phyloP scores from a whole-genome alignment of 1,140 invertebrate species.

The Drosophila equinoxialis region DNA sequence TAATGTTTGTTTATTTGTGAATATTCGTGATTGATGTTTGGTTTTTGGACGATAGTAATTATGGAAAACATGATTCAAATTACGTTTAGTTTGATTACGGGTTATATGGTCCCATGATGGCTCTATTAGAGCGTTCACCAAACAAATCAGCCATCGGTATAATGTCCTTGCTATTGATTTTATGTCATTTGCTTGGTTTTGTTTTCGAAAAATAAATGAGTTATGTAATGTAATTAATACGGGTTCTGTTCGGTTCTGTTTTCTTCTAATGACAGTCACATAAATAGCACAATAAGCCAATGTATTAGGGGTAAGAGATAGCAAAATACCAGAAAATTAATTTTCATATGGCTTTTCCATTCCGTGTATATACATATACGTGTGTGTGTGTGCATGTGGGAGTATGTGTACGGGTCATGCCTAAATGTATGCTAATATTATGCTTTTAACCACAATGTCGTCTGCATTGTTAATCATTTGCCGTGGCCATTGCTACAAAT shows the following conservation, averaged over 20 bases:
- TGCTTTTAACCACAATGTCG: conserved; percentile 79
- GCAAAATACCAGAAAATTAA: conserved; percentile 74
- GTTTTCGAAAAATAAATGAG: conserved; percentile 62
- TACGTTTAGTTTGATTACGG: conserved; percentile 74
- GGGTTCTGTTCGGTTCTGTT: conserved; percentile 53
- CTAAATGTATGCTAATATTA: conserved; percentile 75
- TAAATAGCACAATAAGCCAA: conserved; percentile 75
- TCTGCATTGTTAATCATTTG: conserved; percentile 80
- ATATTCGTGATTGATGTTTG: conserved; percentile 72
- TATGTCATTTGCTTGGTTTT: conserved; percentile 50
- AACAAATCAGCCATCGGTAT: conserved; percentile 18
- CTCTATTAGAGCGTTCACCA: conserved; percentile 45
- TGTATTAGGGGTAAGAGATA: conserved; percentile 32
- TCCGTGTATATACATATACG: background rate
- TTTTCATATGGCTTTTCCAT: conserved; percentile 58
- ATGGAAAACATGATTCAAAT: conserved; percentile 65
- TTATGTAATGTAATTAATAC: conserved; percentile 79
- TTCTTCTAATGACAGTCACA: conserved; percentile 59
- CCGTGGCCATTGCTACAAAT: conserved; percentile 77
- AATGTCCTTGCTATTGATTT: conserved; percentile 62
- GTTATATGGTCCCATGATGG: conserved; percentile 45
- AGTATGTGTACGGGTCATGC: conserved; percentile 22
- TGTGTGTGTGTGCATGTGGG: conserved; percentile 14
- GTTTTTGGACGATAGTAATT: conserved; percentile 60
- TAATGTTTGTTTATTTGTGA: background rate